A percentile compares a stretch with the other conserved stretches of the same genome.
Conservation (phyloP, 2,113 vertebrate species). For the Arenaria interpres region DNA sequence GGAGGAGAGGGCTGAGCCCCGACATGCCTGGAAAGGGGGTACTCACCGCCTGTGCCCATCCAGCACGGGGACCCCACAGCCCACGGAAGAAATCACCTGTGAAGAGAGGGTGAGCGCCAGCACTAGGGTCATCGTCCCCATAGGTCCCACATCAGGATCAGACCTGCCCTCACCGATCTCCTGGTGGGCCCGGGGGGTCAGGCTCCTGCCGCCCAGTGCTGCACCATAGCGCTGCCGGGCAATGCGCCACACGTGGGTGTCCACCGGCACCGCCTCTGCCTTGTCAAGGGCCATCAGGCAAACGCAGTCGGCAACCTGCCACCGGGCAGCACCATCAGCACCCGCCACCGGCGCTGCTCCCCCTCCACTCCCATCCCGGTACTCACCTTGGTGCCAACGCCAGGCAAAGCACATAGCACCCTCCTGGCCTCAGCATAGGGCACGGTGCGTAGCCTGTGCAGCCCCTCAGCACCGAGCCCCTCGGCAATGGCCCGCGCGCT, state of each 20-base stretch:
- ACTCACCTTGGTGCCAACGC: conserved; percentile 90
- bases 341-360: fast-evolving
- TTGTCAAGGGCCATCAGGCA: conserved; percentile 95
- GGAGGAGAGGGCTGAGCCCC: fast-evolving
- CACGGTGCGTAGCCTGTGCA: conserved; percentile 74
- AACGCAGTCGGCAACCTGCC: conserved; percentile 94
- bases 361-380: fast-evolving
- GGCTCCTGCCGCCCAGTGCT: conserved; percentile 71
- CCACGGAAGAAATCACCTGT: conserved; percentile 89
- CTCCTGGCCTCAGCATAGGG: conserved; percentile 83
- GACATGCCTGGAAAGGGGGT: not conserved
- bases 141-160: fast-evolving
- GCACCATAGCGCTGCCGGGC: conserved; percentile 85
- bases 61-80: conserved; percentile 90
- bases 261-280: conserved; percentile 87
- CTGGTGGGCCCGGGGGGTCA: conserved; percentile 82
- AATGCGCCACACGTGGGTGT: conserved; percentile 94
- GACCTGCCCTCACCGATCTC: conserved; percentile 82
- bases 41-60: conserved; percentile 96
- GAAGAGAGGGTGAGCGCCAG: not conserved
- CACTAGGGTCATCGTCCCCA: no score
- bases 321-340: not conserved
- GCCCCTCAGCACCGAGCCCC: conserved; percentile 77
- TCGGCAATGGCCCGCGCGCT: conserved; percentile 80
- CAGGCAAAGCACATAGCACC: conserved; percentile 85